Base-by-base conservation (phyloP, 2,797 vertebrate genomes). In the Sebastes alutus region DNA sequence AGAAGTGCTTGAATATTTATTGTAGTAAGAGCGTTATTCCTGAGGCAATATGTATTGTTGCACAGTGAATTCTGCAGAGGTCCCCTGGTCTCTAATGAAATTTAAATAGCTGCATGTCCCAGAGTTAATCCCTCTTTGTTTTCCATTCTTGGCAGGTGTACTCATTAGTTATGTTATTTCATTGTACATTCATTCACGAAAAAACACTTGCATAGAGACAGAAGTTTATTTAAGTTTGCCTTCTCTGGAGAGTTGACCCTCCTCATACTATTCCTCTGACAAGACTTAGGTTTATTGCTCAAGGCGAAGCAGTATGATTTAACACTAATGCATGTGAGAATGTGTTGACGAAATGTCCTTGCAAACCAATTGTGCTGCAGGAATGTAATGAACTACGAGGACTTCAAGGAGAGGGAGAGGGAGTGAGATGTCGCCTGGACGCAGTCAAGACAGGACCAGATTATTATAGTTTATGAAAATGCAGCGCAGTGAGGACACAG, bases 21-120 rank as follows among this genome's bases (percentile, higher is more conserved):
- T 81, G 25, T 75, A 23, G 27, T 63, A 71, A 70, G 62, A 81
- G 82, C 60, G 75, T 84, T 62, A 69, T 70, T 78, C 64, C 88
- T 77, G 63, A 71, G 63, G 58, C 59, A 65, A 67, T 66, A 69
- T 61, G 25, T 59, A 85, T 52, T 69, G 73, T 84, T 65, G 56
- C 79, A 80, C 68, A 74, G 58, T 75, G 16, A 59, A 82, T 62
- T 78, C 80, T 81, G 81, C 75, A 72, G 67, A 81, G 82, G 86
- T 89, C 80, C 86, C 83, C 82, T 80, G 80, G 87, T 91, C 88
- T 84, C 82, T 87, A 83, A 92, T 89, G 84, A 91, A 90, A 90
- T 92, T 84, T 65, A 83, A 82, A 90, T 78, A 84, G 68, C 76
- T 75, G 65, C 83, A 75, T 88, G 77, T 82, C 82, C 75, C 63